These are phyloP conservation scores for Saguinus midas DNA, from an alignment of 2,113 vertebrate species.

Conservation along the genomic window DNA sequence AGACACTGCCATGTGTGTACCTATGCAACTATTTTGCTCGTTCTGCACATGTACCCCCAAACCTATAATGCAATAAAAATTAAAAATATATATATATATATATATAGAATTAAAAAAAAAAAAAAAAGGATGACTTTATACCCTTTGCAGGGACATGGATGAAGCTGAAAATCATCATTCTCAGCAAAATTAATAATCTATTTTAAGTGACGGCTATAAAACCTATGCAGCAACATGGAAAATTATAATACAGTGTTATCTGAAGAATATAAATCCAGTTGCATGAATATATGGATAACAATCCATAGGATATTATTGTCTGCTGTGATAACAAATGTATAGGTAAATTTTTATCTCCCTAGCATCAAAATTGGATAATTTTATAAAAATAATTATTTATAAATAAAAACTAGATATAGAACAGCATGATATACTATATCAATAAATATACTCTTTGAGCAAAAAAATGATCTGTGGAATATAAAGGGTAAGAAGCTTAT, in stretches of 20 bases:
- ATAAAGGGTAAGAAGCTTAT: background rate
- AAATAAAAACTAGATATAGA: background rate
- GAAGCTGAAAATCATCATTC: no score
- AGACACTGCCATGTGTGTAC: no score
- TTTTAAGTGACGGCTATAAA: background rate
- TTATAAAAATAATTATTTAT: background rate
- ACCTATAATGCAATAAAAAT: no score
- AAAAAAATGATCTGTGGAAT: background rate
- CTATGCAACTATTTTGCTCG: no score
- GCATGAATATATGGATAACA: background rate
- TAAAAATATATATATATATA: no score
- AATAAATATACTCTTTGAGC: background rate
- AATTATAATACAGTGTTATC: background rate
- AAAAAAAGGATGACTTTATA: no score
- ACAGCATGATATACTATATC: background rate
- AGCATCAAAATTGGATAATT: background rate
- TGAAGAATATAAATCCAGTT: background rate
- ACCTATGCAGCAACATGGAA: background rate
- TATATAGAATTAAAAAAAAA: no score
- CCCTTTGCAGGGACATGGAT: no score
- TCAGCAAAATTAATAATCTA: background rate
- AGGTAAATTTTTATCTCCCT: background rate
- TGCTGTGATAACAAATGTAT: background rate
- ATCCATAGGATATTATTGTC: conserved; percentile 19
- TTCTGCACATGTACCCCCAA: no score